Conservation (phyloP, 1,140 invertebrate species). For the Holotrichia oblita region DNA sequence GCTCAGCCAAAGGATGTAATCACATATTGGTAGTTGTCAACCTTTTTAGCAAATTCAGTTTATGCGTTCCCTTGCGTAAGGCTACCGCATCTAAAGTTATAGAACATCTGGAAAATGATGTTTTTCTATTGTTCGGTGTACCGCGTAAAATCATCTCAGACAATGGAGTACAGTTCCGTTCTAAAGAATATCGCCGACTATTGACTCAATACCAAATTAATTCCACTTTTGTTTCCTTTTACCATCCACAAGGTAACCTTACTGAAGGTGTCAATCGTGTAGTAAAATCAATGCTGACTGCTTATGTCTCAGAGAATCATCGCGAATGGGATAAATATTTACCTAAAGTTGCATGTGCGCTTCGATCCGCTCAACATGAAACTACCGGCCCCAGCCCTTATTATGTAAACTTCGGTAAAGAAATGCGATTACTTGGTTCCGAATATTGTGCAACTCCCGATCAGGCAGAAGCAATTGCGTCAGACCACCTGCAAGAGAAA, state of each 20-base stretch:
- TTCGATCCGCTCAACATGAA: constrained; percentile 52
- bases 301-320: constrained; percentile 53
- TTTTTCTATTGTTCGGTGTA: constrained; percentile 42
- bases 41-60: too few relatives aligned
- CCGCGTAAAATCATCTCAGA: constrained; percentile 34
- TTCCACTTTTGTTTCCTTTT: background rate
- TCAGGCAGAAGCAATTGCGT: too few relatives aligned
- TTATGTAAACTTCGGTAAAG: constrained; percentile 41
- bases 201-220: background rate
- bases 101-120: constrained; percentile 40
- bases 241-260: constrained; percentile 28
- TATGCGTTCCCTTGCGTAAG: too few relatives aligned
- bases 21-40: too few relatives aligned
- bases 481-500: background rate
- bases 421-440: background rate
- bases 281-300: constrained; percentile 50
- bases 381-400: constrained; percentile 51
- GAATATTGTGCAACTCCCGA: too few relatives aligned
- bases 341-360: constrained; percentile 46
- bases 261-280: constrained; percentile 52
- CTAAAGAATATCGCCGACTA: background rate
- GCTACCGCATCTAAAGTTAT: constrained; percentile 49
- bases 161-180: constrained; percentile 42
- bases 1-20: too few relatives aligned
- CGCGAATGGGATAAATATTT: constrained; percentile 52